Evolutionary conservation across 2,797 vertebrate genomes (phyloP).

Genomic region (Melanogrammus aeglefinus): DNA sequence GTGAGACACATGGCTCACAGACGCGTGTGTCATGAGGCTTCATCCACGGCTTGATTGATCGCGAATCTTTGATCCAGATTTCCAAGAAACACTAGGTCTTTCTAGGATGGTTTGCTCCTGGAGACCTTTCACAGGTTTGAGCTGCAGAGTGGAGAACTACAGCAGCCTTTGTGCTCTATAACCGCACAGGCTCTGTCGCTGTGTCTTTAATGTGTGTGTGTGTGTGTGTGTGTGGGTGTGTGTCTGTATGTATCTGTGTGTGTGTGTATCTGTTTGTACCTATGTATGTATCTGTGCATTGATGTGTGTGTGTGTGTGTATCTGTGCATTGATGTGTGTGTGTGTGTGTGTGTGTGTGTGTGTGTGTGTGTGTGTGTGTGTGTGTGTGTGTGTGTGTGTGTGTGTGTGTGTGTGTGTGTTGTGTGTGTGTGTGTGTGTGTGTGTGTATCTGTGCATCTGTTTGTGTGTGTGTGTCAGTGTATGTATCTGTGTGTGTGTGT

Average conservation of each 20-base stretch:
- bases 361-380: slow-evolving; percentile 16
- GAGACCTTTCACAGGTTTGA: background rate
- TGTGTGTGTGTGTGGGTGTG: slow-evolving; percentile 8
- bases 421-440: background rate
- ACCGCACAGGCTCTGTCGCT: background rate
- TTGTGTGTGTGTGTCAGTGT: background rate
- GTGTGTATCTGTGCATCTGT: background rate
- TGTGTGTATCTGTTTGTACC: background rate
- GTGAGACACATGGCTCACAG: background rate
- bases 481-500: background rate
- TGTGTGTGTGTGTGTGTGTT: background rate
- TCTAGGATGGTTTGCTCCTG: too few species aligned
- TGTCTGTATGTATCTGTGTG: background rate
- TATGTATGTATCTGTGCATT: background rate
- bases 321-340: background rate
- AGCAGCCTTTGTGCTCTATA: background rate
- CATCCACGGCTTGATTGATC: background rate
- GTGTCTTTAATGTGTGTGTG: background rate
- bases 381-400: background rate
- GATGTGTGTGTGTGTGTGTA: background rate
- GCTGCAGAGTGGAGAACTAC: too few species aligned
- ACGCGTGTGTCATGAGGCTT: background rate
- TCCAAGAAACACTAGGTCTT: too few species aligned
- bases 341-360: slow-evolving; percentile 11
- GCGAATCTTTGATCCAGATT: too few species aligned